Percentiles rank a stretch among this genome's conserved stretches.
Conservation (phyloP, 2,888 invertebrate genomes). For the Toxonevra muliebris region DNA sequence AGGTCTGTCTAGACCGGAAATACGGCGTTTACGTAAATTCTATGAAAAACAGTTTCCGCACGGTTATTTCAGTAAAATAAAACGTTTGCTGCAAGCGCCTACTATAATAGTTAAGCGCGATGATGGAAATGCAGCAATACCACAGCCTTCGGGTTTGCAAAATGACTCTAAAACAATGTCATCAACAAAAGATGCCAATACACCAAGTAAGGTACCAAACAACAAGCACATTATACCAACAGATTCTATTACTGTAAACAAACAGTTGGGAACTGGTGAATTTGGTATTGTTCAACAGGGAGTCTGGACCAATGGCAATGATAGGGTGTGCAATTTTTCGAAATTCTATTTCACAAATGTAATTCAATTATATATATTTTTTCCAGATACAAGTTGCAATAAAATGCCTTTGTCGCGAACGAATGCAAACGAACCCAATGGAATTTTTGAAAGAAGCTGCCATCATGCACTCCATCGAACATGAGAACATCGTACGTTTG, state of each 20-base stretch:
- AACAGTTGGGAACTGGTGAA: constrained; percentile 95
- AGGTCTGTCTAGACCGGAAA: constrained; percentile 95
- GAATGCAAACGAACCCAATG: constrained; percentile 95
- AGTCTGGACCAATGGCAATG: constrained; percentile 94
- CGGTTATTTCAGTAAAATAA: constrained; percentile 91
- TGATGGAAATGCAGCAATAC: constrained; percentile 29
- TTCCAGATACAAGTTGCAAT: constrained; percentile 92
- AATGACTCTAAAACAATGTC: constrained; percentile 38
- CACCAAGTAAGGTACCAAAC: constrained; percentile 63
- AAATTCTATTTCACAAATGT: no score
- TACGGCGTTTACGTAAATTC: constrained; percentile 90
- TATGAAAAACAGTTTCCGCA: constrained; percentile 94
- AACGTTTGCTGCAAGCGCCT: constrained; percentile 76
- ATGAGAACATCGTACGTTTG: constrained; percentile 93
- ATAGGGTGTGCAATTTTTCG: constrained; percentile 81
- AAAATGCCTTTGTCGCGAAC: constrained; percentile 92
- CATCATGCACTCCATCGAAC: constrained; percentile 97
- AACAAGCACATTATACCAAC: constrained; percentile 87
- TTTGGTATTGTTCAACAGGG: constrained; percentile 99
- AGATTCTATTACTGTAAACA: constrained; percentile 91
- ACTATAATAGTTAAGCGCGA: constrained; percentile 59
- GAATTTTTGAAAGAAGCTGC: constrained; percentile 98
- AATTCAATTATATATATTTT: no score
- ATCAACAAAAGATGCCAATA: constrained; percentile 61
- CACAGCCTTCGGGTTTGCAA: constrained; percentile 26